These are phyloP conservation scores for Styela clava DNA, from an alignment of 23 tunicate genomes.

Conservation along the genomic window DNA sequence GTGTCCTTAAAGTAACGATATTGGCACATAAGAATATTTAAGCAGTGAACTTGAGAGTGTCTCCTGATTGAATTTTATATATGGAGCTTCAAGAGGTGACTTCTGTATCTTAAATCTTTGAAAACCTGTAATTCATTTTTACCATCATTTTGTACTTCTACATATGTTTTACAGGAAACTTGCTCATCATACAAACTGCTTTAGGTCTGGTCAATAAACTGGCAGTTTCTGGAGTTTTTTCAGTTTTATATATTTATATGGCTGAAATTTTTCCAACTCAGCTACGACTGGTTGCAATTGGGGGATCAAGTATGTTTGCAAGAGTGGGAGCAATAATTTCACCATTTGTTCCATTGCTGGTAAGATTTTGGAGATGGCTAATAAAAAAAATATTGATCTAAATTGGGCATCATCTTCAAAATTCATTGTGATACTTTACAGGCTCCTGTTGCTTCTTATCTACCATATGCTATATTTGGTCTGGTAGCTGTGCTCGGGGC, in stretches of 20 bases:
- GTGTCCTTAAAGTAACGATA: too few relatives aligned
- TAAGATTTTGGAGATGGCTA: too few relatives aligned
- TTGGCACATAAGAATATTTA: too few relatives aligned
- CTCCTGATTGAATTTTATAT: too few relatives aligned
- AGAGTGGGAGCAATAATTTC: constrained; percentile 78
- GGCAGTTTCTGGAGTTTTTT: constrained; percentile 51
- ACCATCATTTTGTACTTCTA: not conserved
- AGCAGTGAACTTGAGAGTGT: too few relatives aligned
- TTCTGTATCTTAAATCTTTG: too few relatives aligned
- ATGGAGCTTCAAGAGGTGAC: too few relatives aligned
- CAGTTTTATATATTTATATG: constrained; percentile 54
- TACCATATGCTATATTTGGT: constrained; percentile 9
- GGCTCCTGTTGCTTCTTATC: not conserved
- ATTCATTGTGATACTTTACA: too few relatives aligned
- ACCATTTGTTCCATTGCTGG: constrained; percentile 50
- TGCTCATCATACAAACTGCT: constrained; percentile 24
- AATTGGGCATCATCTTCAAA: too few relatives aligned
- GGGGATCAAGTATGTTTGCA: constrained; percentile 48
- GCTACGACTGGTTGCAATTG: constrained; percentile 52
- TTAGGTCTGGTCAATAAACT: constrained; percentile 57
- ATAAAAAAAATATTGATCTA: too few relatives aligned
- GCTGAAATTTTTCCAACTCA: constrained; percentile 78
- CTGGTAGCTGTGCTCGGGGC: not conserved
- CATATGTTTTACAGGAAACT: too few relatives aligned
- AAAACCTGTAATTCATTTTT: too few relatives aligned